Base-by-base conservation (phyloP, 2,888 invertebrate species). In the Drosophila nr. perissopoda region DNA sequence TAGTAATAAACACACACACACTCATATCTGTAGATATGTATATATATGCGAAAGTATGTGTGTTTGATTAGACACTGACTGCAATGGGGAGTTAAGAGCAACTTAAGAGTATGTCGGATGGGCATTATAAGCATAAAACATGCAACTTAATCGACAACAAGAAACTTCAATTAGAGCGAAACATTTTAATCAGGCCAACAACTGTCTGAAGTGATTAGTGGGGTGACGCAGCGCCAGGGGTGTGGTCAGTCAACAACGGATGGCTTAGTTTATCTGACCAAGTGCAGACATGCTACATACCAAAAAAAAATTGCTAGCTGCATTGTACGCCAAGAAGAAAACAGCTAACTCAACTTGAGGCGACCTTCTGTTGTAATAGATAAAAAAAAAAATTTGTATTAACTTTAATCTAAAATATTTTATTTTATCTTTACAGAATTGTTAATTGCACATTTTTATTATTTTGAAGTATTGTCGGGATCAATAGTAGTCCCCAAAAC, bases 81-180 rank as follows among this genome's bases (percentile, higher is more conserved):
- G 31, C 61, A 59, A 38, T 31, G 33, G 40, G 52, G 60, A 66
- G 60, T 58, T 40, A 31, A 40, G 34, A 54, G 36, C 58, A 62
- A 51, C 61, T 52, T 70, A 67, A 70, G 76, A 60, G 57, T 61
- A 51, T 70, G 70, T 68, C 25, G 45, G 65, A 33, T 16, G 52
- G 57, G 53, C 52, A 68, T 66, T 58, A 71, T 71, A 53, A 56
- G 61, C 79, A 63, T 58, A 40, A 58, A 69, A 67, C 76, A 85
- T 34, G 69, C 69, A 79, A 69, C 69, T 82, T 72, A 76, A 65
- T 80, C 69, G 62, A 59, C 69, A 64, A 85, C 85, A 85, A 63
- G 90, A 70, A 88, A 83, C 88, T 71, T 80, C 86, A 88, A 86
- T 88, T 85, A 89, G 88, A 57, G 58, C 49, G 45, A 62, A 89